phyloP scores from a whole-genome alignment of 2,888 invertebrate genomes.

The Orthosia cruda region DNA sequence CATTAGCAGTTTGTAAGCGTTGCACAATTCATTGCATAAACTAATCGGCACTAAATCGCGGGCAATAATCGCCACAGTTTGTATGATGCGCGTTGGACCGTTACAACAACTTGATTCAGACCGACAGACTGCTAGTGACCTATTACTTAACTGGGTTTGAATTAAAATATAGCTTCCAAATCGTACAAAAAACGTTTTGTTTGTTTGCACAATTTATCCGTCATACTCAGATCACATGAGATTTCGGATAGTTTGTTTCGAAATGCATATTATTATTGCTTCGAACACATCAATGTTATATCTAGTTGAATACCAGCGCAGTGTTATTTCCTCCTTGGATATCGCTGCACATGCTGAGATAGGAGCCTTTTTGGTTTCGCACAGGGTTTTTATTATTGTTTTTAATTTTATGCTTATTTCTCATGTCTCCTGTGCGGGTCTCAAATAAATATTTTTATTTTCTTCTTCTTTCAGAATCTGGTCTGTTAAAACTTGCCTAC shows the following conservation, averaged over 20 bases:
- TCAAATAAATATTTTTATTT: too few species aligned
- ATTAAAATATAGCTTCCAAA: conserved; percentile 16
- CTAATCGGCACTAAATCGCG: conserved; percentile 15
- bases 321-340: too few species aligned
- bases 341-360: too few species aligned
- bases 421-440: too few species aligned
- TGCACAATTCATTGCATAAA: conserved; percentile 63
- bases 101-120: too few species aligned
- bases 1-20: conserved; percentile 32
- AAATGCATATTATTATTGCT: neutral
- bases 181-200: neutral
- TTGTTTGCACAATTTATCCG: conserved; percentile 8
- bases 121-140: conserved; percentile 34
- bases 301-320: too few species aligned
- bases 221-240: neutral
- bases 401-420: too few species aligned
- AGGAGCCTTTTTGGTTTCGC: too few species aligned
- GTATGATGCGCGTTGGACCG: conserved; percentile 36
- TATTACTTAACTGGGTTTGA: conserved; percentile 19
- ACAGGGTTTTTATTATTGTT: too few species aligned
- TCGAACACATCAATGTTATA: neutral
- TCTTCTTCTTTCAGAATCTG: too few species aligned
- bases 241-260: conserved; percentile 1
- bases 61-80: conserved; percentile 35
- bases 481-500: too few species aligned